Conservation (phyloP, 2,797 vertebrate species). For the Podarcis lilfordi region DNA sequence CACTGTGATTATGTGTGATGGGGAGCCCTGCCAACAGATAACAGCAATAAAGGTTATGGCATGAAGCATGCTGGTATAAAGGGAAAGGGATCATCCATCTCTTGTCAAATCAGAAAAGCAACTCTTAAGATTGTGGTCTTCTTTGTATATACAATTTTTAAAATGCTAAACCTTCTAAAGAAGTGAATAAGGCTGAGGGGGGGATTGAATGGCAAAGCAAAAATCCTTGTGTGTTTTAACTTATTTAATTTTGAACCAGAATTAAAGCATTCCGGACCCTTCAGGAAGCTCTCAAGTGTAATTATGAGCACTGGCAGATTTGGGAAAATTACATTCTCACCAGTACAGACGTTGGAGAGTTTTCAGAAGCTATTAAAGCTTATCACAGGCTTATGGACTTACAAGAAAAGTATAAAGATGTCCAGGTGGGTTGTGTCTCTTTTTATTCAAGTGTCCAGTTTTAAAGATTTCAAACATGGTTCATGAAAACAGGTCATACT, state of each 20-base stretch:
- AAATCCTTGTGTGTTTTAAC: background rate
- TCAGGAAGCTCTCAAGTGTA: constrained; percentile 95
- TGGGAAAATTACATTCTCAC: constrained; percentile 97
- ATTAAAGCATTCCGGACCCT: constrained; percentile 92
- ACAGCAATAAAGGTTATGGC: background rate
- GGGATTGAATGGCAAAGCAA: background rate
- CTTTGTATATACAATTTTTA: background rate
- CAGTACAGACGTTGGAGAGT: constrained; percentile 91
- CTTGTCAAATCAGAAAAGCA: background rate
- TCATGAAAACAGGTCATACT: constrained; percentile 10
- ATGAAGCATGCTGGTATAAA: background rate
- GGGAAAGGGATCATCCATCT: background rate
- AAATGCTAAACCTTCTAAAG: no score
- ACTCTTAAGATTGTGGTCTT: background rate
- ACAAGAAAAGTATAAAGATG: constrained; percentile 91
- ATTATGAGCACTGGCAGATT: constrained; percentile 98
- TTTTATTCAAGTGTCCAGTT: background rate
- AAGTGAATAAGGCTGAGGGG: no score
- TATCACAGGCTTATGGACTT: constrained; percentile 96
- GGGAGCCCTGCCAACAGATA: background rate
- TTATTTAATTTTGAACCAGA: constrained; percentile 69
- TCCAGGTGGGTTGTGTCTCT: constrained; percentile 81
- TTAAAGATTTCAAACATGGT: background rate
- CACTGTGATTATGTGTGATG: background rate
- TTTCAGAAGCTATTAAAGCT: constrained; percentile 90